Evolutionary conservation across 2,113 vertebrate genomes (phyloP), one percentile per base, ranked within the genome.

Genomic region (Pontoporia blainvillei): DNA sequence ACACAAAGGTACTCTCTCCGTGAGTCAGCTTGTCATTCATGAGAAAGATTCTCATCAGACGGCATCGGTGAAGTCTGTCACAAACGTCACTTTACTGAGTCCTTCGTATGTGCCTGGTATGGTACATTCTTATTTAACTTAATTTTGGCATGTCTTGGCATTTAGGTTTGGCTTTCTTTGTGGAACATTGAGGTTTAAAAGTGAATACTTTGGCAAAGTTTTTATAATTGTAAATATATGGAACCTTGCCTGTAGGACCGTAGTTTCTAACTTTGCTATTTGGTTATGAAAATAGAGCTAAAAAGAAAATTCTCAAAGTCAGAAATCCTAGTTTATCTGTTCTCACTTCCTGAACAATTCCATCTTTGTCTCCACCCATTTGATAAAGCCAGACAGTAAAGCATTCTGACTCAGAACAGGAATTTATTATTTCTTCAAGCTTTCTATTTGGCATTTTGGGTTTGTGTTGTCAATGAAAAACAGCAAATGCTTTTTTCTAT

Each of bases 361-460:
- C n/a, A 23, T 89, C 89, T 91, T 89, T 96, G 89, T 95, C 39
- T 73, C 34, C 67, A 2, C 81, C 64, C 82, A 73, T 91, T 90
- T 94, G 67, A 78, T 91, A 82, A 67, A 72, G 54, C 29, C 57
- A 94, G 76, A 62, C 82, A 86, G 49, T 82, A 44, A 84, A 82
- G 66, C 78, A 82, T 93, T 89, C 95, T 41, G 54, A 67, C 67
- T 91, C 78, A 67, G 20, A 72, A 93, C 93, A 97, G 89, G 49
- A 83, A 94, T 97, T 94, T 95, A 79, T 87, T 87, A 94, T 41
- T 54, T 97, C 82, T 75, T 84, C 66, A 90, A 5, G 59, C 64
- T 97, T 96, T 97, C 94, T 89, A 71, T 96, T 95, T 92, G 97
- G 87, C n/a, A 15, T 90, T 95, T 97, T 94, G 95, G 62, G 66